A percentile compares a stretch with the other conserved stretches of the same genome.
Conservation (phyloP, 2,113 vertebrate species). For the Channa argus region DNA sequence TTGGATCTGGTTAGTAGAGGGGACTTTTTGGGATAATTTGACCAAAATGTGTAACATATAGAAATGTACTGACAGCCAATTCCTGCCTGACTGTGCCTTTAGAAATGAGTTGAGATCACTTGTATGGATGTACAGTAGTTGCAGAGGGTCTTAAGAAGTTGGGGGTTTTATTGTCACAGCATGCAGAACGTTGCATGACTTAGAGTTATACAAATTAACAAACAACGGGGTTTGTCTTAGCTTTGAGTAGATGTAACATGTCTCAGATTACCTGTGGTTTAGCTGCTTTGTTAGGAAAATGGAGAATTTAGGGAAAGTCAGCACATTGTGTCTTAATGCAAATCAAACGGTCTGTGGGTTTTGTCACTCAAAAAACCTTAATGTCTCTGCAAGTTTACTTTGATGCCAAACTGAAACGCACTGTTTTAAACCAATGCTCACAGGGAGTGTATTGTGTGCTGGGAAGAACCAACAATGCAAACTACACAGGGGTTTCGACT, state of each 20-base stretch:
- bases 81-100: too few relatives aligned
- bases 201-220: background rate
- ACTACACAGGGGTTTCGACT: constrained; percentile 6
- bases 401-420: background rate
- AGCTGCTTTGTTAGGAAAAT: constrained; percentile 86
- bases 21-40: background rate
- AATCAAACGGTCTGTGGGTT: constrained; percentile 44
- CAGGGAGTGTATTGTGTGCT: background rate
- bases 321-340: constrained; percentile 87
- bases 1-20: constrained; percentile 88
- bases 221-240: constrained; percentile 17
- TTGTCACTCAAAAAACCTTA: background rate
- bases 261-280: constrained; percentile 30
- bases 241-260: constrained; percentile 29
- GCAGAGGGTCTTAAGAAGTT: background rate
- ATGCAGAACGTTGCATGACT: too few relatives aligned
- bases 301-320: constrained; percentile 84
- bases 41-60: too few relatives aligned
- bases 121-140: too few relatives aligned
- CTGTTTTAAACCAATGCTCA: background rate
- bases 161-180: background rate
- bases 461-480: constrained; percentile 16
- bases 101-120: too few relatives aligned
- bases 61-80: too few relatives aligned
- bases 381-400: constrained; percentile 26